These are phyloP conservation scores for Erebia ligea DNA, from an alignment of 2,888 invertebrate genomes.

Conservation along the genomic window DNA sequence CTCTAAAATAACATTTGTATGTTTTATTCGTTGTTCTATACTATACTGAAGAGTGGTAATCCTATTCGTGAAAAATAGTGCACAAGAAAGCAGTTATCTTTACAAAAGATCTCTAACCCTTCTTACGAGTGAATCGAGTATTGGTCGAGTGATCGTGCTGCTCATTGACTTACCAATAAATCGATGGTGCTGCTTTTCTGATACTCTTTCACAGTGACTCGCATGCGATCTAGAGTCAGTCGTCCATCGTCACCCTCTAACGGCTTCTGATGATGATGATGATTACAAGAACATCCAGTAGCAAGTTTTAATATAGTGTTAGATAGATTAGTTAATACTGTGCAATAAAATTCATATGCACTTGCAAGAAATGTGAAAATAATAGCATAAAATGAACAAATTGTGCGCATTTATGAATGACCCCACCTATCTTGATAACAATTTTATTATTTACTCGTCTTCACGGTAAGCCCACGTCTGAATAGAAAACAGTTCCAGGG, in stretches of 20 bases:
- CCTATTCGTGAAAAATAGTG: background rate
- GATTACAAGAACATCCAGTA: background rate
- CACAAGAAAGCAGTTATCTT: no score
- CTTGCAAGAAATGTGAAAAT: constrained; percentile 34
- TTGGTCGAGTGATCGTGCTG: no score
- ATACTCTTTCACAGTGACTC: no score
- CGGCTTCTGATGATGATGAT: background rate
- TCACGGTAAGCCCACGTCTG: constrained; percentile 41
- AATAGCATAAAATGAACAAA: constrained; percentile 32
- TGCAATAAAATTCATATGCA: background rate
- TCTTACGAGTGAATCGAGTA: no score
- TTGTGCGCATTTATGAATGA: constrained; percentile 29
- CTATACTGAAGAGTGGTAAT: background rate
- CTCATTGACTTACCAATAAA: no score
- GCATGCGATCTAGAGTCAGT: no score
- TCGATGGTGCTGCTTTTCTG: no score
- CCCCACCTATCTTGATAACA: constrained; percentile 33
- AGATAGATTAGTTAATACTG: background rate
- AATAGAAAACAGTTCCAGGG: constrained; percentile 49
- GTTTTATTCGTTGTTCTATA: background rate
- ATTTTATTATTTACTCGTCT: constrained; percentile 40
- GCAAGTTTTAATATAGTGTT: background rate
- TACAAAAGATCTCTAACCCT: no score
- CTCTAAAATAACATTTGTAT: background rate
- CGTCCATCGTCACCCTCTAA: background rate